These are phyloP conservation scores for Dreissena rostriformis DNA, from an alignment of 1,140 invertebrate species.

Conservation along the genomic window DNA sequence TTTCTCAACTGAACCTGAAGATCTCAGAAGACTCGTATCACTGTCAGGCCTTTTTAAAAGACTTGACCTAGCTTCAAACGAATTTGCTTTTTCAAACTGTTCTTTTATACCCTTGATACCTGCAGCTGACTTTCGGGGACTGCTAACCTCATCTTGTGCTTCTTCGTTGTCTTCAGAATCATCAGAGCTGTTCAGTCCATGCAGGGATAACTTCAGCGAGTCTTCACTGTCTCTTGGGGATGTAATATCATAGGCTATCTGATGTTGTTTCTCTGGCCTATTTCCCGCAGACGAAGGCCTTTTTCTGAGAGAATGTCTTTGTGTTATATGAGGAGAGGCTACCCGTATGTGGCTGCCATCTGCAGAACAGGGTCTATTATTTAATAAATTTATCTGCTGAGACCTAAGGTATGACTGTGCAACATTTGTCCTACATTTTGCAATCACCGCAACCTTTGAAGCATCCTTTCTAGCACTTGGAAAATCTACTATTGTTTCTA, in stretches of 20 bases:
- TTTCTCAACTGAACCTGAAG: constrained; percentile 17
- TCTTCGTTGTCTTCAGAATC: constrained; percentile 24
- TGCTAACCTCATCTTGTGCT: too few relatives aligned
- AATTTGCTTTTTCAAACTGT: constrained; percentile 6
- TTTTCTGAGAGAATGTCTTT: background rate
- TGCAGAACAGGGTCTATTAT: too few relatives aligned
- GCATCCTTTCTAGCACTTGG: background rate
- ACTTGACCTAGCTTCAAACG: constrained; percentile 20
- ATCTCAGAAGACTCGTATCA: constrained; percentile 18
- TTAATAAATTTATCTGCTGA: background rate
- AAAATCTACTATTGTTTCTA: background rate
- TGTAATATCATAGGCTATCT: background rate
- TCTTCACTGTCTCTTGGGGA: constrained; percentile 12
- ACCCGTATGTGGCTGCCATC: too few relatives aligned
- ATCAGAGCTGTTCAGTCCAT: constrained; percentile 43
- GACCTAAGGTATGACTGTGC: background rate
- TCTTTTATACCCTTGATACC: constrained; percentile 9
- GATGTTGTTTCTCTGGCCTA: background rate
- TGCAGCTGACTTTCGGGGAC: too few relatives aligned
- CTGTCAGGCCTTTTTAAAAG: constrained; percentile 9
- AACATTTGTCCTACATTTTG: background rate
- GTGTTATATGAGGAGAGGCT: too few relatives aligned
- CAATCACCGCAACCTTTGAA: background rate
- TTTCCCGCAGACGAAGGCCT: background rate
- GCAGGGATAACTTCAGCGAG: constrained; percentile 28